These are phyloP conservation scores for Perizoma affinitatum DNA, from an alignment of 2,888 invertebrate genomes.

Conservation along the genomic window DNA sequence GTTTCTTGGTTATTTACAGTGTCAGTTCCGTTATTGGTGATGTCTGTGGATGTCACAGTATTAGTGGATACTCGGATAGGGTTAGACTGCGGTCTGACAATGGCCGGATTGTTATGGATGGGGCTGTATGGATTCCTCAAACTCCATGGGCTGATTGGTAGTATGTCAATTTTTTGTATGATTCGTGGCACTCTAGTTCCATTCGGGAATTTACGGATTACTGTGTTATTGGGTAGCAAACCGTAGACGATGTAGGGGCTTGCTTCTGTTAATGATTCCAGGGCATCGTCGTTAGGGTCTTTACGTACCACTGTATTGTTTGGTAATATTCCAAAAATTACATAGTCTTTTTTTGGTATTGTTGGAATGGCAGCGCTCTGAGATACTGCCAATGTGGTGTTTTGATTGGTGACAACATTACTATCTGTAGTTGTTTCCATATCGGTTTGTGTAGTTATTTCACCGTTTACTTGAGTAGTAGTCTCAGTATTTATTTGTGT, in stretches of 20 bases:
- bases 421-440: constrained; percentile 47
- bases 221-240: constrained; percentile 90
- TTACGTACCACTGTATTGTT: constrained; percentile 92
- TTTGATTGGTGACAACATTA: constrained; percentile 49
- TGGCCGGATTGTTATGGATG: constrained; percentile 83
- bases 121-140: constrained; percentile 85
- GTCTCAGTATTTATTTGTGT: constrained; percentile 44
- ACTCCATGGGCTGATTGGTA: constrained; percentile 85
- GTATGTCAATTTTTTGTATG: constrained; percentile 84
- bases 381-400: constrained; percentile 54
- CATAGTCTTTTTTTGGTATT: constrained; percentile 87
- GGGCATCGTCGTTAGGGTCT: constrained; percentile 86
- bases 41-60: constrained; percentile 84
- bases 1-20: constrained; percentile 83
- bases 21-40: constrained; percentile 84
- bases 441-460: constrained; percentile 51
- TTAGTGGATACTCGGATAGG: constrained; percentile 87
- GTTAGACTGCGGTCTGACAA: constrained; percentile 83
- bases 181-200: constrained; percentile 90
- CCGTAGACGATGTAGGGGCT: constrained; percentile 90
- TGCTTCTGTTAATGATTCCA: constrained; percentile 87
- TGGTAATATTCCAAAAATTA: constrained; percentile 90
- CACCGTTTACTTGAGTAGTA: constrained; percentile 46
- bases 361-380: constrained; percentile 52
- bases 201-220: constrained; percentile 91